Evolutionary conservation across 2,888 invertebrate species (phyloP).

Genomic region (Drosophila mulleri): DNA sequence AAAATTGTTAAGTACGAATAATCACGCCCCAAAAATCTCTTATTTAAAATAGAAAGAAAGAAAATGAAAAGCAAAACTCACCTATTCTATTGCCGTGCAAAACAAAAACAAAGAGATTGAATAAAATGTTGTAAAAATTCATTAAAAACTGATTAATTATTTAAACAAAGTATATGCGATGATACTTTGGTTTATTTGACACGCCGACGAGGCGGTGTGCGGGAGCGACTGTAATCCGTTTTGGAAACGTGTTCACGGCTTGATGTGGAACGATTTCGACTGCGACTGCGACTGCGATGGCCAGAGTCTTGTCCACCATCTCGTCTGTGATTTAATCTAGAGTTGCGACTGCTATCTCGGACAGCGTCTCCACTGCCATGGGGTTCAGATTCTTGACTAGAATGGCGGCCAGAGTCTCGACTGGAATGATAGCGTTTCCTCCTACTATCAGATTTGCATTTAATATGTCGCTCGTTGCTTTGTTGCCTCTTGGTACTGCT

Average conservation of each 20-base stretch:
- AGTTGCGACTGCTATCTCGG: neutral
- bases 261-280: neutral
- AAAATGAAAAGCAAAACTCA: slow-evolving; percentile 43
- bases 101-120: slow-evolving; percentile 70
- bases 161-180: too few relatives aligned
- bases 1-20: slow-evolving; percentile 62
- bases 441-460: neutral
- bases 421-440: neutral
- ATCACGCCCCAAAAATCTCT: slow-evolving; percentile 61
- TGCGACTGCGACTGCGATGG: slow-evolving; percentile 1
- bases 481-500: neutral
- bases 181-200: slow-evolving; percentile 39
- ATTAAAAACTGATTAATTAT: slow-evolving; percentile 47
- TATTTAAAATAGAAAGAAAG: slow-evolving; percentile 35
- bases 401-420: neutral
- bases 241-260: neutral
- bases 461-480: neutral
- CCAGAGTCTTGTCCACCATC: neutral
- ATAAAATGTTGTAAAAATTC: slow-evolving; percentile 75
- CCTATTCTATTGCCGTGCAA: slow-evolving; percentile 47
- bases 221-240: slow-evolving; percentile 18
- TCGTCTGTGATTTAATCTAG: neutral
- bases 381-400: neutral
- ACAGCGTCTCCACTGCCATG: neutral
- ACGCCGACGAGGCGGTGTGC: slow-evolving; percentile 9